Evolutionary conservation across 2,888 invertebrate genomes (phyloP), one percentile per base, ranked within the genome.

Genomic region (Arctia plantaginis): DNA sequence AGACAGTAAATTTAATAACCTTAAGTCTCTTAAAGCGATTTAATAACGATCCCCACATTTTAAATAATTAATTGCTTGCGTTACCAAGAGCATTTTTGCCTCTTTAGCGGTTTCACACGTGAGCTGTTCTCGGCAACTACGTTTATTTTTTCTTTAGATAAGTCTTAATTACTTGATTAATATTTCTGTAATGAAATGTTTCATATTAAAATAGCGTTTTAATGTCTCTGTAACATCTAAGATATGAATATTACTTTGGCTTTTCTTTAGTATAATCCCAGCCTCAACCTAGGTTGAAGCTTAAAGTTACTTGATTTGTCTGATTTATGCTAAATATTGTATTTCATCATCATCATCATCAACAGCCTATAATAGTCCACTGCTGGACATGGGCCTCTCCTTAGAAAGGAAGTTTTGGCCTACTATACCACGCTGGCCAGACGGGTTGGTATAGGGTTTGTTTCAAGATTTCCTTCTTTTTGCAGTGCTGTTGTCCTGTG

Each of bases 1-100:
- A 71, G 71, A 71, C 72, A 62, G 65, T 41, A 39, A 84, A 74
- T 80, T 79, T 80, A 85, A 77, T 79, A 79, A 78, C 68, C 73
- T 72, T 65, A 64, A 74, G 69, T 77, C 75, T 76, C 77, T 77
- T 65, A 80, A 72, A 72, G 64, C 68, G 68, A 73, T 79, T 80
- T 80, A 84, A 84, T 79, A 82, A 81, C 35, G 65, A 74, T 77
- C 59, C 68, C 67, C 15, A 66, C 71, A 75, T 71, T 71, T 77
- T 74, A 71, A 83, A 78, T 74, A 71, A 83, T 78, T 74, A 79
- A 72, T 81, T 39, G 74, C 69, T 77, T 69, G 66, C 59, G 73
- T 69, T 55, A 64, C 64, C 64, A 47, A 69, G 18, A 39, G 44
- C 20, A 20, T 64, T 44, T 51, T 51, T 39, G 41, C 27, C 23